Base-by-base conservation (phyloP, 2,113 vertebrate species). In the Tachycineta bicolor region DNA sequence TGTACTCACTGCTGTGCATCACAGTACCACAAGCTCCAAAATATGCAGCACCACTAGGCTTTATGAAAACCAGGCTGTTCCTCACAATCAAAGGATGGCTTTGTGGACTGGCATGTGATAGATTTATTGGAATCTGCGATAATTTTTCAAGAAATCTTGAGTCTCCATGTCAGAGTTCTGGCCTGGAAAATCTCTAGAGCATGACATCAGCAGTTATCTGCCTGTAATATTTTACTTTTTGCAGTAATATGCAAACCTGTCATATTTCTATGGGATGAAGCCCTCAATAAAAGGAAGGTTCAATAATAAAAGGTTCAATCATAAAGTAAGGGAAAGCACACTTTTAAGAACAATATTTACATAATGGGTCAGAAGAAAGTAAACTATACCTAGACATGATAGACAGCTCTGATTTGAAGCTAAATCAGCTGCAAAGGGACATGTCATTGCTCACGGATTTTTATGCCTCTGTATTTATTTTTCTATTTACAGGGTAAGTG, bases 381-480 rank as follows among this genome's bases (percentile, higher is more conserved):
- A 68, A 77, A 69, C 37, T 79, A 63, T 50, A 31, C 13, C 56
- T 58, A 74, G 37, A 83, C 20, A 46, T 58, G 55, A 80, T 29
- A 60, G 63, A 73, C 71, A 79, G 43, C 34, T 84, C 31, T 75
- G 69, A 78, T 74, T 33, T 81, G 79, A 91, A 93, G 52, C 22
- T 86, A 90, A 95, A 56, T 39, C 58, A 60, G 23, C 26, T 37
- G 31, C 39, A 89, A 87, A 89, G 44, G 44, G 12, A 26, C 14
- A 43, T 41, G 29, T 58, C 68, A 75, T 53, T 9, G 5, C 43
- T 81, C 80, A 69, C n/a, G 25, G 50, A 37, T 71, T 81, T 89
- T 82, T 91, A 91, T 75, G 62, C 21, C 21, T 89, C 33, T 78
- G 9, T 70, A 64, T 95, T 90, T 87, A 71, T 92, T 93, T 93